Evolutionary conservation across 2,797 vertebrate species (phyloP).

Genomic region (Meriones psammophilus): DNA sequence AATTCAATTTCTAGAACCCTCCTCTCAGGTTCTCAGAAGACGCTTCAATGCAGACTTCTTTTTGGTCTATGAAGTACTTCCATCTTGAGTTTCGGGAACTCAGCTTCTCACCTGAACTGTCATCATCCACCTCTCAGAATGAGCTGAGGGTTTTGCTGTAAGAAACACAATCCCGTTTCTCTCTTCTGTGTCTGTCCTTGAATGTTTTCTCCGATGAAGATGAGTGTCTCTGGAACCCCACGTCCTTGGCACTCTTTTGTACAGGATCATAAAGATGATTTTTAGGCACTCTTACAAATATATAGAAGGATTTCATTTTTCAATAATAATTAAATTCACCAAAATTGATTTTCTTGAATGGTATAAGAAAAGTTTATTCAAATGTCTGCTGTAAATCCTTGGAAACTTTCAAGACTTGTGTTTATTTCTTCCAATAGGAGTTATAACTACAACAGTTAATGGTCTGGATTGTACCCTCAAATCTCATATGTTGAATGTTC

Average conservation of each 20-base stretch:
- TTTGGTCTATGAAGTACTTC: neutral
- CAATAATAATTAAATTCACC: neutral
- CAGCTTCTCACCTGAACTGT: neutral
- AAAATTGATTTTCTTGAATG: neutral
- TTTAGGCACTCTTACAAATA: neutral
- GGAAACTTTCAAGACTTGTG: neutral
- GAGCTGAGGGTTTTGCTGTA: neutral
- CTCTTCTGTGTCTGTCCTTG: neutral
- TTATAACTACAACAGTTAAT: neutral
- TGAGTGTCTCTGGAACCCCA: neutral
- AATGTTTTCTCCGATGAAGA: neutral
- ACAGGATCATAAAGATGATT: neutral
- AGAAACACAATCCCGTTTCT: neutral
- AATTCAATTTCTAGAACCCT: neutral
- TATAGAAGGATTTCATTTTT: neutral
- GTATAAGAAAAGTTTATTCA: neutral
- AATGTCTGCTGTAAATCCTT: neutral
- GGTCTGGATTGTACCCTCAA: neutral
- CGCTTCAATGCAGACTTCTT: neutral
- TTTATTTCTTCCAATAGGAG: neutral
- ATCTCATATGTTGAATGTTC: neutral
- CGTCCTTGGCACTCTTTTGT: neutral
- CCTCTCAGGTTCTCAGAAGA: neutral
- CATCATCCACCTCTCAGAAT: neutral
- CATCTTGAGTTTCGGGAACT: neutral